Percentiles rank a stretch among this genome's conserved stretches.
Conservation (phyloP, 2,888 invertebrate species). For the Epistrophe eligans region DNA sequence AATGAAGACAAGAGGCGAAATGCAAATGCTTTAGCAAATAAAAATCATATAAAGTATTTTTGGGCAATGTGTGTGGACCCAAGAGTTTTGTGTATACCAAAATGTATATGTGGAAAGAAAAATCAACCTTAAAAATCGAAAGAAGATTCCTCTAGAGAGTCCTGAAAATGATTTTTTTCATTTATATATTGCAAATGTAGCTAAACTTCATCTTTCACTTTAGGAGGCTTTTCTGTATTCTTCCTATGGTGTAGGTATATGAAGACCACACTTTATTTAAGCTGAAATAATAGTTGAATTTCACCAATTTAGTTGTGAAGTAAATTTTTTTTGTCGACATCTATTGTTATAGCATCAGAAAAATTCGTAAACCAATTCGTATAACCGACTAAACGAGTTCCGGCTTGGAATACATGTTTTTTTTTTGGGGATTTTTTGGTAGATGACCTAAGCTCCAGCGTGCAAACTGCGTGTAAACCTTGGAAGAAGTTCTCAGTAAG, state of each 20-base stretch:
- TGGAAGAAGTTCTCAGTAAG: too few relatives aligned
- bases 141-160: constrained; percentile 49
- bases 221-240: constrained; percentile 1
- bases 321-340: too few relatives aligned
- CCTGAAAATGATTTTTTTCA: constrained; percentile 74
- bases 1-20: constrained; percentile 47
- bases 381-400: too few relatives aligned
- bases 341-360: too few relatives aligned
- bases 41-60: constrained; percentile 26
- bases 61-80: constrained; percentile 40
- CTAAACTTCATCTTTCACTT: constrained; percentile 73
- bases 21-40: constrained; percentile 49
- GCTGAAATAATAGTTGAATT: neutral
- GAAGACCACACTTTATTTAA: neutral
- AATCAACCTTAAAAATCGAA: constrained; percentile 56
- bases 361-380: too few relatives aligned
- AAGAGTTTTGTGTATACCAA: constrained; percentile 30
- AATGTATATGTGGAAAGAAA: constrained; percentile 40
- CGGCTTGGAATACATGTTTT: too few relatives aligned
- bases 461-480: too few relatives aligned
- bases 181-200: constrained; percentile 66
- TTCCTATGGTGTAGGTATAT: neutral
- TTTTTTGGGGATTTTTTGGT: too few relatives aligned
- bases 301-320: neutral
- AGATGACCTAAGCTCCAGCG: too few relatives aligned